Conservation (phyloP, 2,888 invertebrate species). For the Ernsta delagoae region DNA sequence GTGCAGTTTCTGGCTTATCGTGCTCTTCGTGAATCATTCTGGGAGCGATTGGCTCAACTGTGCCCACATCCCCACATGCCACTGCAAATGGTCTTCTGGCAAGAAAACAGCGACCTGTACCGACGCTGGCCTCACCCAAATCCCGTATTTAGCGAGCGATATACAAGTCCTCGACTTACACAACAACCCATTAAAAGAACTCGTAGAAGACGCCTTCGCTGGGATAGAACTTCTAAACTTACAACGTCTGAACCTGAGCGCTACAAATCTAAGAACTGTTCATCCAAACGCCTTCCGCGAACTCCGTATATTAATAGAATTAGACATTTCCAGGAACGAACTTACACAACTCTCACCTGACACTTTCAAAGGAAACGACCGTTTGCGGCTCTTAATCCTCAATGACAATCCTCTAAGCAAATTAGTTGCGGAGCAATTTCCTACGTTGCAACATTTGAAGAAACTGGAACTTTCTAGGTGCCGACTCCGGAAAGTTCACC, state of each 20-base stretch:
- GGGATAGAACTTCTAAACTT: constrained; percentile 92
- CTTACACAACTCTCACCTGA: constrained; percentile 89
- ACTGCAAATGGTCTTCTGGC: constrained; percentile 96
- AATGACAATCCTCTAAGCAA: constrained; percentile 92
- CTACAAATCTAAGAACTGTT: constrained; percentile 89
- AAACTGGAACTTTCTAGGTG: constrained; percentile 93
- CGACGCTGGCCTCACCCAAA: constrained; percentile 88
- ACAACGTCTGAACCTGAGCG: constrained; percentile 92
- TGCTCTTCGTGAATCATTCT: constrained; percentile 59
- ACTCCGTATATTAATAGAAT: constrained; percentile 92
- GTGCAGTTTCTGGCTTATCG: constrained; percentile 58
- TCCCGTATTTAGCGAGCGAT: constrained; percentile 85
- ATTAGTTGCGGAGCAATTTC: constrained; percentile 91
- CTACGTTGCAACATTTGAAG: constrained; percentile 90
- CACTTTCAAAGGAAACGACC: constrained; percentile 93
- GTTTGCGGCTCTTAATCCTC: constrained; percentile 90
- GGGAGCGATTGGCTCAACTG: constrained; percentile 93
- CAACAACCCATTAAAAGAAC: constrained; percentile 89
- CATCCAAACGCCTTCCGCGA: constrained; percentile 93
- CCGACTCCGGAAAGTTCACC: constrained; percentile 89
- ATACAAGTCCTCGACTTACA: constrained; percentile 91
- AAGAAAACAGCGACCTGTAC: constrained; percentile 95
- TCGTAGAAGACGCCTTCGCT: constrained; percentile 91
- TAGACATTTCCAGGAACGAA: constrained; percentile 93
- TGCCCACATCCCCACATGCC: constrained; percentile 88